Conservation (phyloP, 2,113 vertebrate genomes). For the Danio rerio region GRCz12tu NC_133200.1:11642001-11642500, state of each 20-base stretch:
- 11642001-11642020: too few species aligned
- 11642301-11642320: slow-evolving; percentile 62
- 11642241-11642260: slow-evolving; percentile 80
- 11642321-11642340: slow-evolving; percentile 59
- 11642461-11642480: neutral
- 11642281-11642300: accelerated
- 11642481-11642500: too few species aligned
- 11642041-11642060: too few species aligned
- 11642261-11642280: slow-evolving; percentile 72
- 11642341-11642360: neutral
- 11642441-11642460: neutral
- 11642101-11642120: too few species aligned
- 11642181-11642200: neutral
- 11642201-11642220: neutral
- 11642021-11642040: too few species aligned
- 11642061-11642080: too few species aligned
- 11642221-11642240: neutral
- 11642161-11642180: neutral
- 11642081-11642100: too few species aligned
- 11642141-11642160: too few species aligned
- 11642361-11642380: neutral
- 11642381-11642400: neutral
- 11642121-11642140: too few species aligned
- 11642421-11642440: too few species aligned
- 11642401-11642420: neutral